These are phyloP conservation scores for human (Homo sapiens) DNA, from an alignment of 2,113 vertebrate genomes.

Conservation along the genomic window DNA sequence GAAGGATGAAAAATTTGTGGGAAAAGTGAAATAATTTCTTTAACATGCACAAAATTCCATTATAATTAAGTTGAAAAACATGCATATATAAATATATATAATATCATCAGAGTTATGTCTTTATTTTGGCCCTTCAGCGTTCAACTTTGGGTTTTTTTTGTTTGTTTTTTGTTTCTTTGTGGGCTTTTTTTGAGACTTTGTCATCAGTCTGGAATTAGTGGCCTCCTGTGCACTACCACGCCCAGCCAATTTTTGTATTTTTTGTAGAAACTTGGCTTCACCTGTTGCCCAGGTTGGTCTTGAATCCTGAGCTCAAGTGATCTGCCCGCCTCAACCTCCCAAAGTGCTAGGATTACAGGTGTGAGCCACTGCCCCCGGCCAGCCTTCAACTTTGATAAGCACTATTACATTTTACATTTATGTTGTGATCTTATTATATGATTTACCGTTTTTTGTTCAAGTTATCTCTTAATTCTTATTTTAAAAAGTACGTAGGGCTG, in stretches of 20 bases:
- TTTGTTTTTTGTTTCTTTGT: no score
- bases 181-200: no score
- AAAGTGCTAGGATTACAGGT: no score
- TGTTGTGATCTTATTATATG: neutral
- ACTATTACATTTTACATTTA: constrained; percentile 30
- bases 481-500: neutral
- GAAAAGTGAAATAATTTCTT: constrained; percentile 30
- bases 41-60: neutral
- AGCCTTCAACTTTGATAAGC: neutral
- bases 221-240: no score
- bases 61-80: neutral
- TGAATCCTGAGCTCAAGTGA: no score
- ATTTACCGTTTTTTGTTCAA: constrained; percentile 31
- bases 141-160: neutral
- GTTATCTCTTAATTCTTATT: neutral
- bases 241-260: no score
- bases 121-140: neutral
- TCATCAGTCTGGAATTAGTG: no score
- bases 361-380: no score
- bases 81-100: neutral
- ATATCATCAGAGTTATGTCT: neutral
- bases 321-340: no score
- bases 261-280: no score
- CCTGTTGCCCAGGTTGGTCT: no score
- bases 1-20: neutral